These are phyloP conservation scores for Drosophila mojavensis DNA, from an alignment of 1,140 invertebrate genomes.

Conservation along the genomic window DNA sequence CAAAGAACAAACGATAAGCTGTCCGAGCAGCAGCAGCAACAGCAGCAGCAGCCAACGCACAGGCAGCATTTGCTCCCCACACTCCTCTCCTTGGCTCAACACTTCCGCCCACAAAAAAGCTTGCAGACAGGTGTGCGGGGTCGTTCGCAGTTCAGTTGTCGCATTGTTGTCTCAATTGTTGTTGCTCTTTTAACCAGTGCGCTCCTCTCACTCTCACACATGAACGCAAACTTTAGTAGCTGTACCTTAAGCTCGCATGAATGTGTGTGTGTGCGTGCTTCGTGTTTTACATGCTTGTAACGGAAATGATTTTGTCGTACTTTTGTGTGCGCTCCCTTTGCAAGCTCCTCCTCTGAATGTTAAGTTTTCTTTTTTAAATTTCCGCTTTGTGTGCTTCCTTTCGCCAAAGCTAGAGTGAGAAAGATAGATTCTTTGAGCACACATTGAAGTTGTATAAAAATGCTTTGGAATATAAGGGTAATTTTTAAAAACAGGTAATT, in stretches of 20 bases:
- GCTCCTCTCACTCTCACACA: slow-evolving; percentile 19
- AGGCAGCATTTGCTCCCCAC: neutral
- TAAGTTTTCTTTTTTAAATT: slow-evolving; percentile 1
- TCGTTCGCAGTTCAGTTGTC: slow-evolving; percentile 50
- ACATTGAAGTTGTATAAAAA: neutral
- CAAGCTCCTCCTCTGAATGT: neutral
- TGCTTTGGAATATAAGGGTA: neutral
- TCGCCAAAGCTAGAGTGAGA: neutral
- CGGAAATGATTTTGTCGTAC: slow-evolving; percentile 64
- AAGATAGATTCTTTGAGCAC: neutral
- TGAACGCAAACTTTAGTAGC: slow-evolving; percentile 11
- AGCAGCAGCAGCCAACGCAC: slow-evolving; percentile 10
- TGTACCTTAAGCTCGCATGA: neutral
- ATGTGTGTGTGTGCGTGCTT: slow-evolving; percentile 29
- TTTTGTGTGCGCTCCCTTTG: slow-evolving; percentile 25
- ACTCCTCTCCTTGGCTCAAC: neutral
- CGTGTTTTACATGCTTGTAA: slow-evolving; percentile 58
- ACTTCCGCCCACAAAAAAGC: slow-evolving; percentile 25
- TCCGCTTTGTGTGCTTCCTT: slow-evolving; percentile 4
- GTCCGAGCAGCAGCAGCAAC: slow-evolving; percentile 61
- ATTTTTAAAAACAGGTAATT: neutral
- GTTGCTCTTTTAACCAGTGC: slow-evolving; percentile 50
- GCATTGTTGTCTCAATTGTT: slow-evolving; percentile 53
- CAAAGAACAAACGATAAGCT: slow-evolving; percentile 61
- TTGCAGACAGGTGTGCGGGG: slow-evolving; percentile 61